These are phyloP conservation scores for Microctenopoma stevenorrisi DNA, from an alignment of 2,797 vertebrate species.

Conservation along the genomic window DNA sequence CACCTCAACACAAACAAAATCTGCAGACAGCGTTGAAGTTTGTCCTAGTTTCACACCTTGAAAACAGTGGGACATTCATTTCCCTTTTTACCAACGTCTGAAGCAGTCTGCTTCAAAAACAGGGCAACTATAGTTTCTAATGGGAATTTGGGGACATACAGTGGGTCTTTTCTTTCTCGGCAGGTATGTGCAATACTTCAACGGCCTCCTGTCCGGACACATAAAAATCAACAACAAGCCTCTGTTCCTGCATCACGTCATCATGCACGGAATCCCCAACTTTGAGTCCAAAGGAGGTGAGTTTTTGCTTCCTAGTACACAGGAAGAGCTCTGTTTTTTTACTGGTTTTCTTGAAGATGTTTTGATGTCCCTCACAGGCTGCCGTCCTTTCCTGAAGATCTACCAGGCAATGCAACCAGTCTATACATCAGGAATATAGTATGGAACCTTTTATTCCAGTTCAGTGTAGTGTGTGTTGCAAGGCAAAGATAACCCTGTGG, in stretches of 20 bases:
- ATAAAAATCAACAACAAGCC: constrained; percentile 99
- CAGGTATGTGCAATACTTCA: constrained; percentile 97
- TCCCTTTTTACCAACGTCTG: too few relatives aligned
- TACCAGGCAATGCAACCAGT: constrained; percentile 98
- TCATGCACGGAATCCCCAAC: constrained; percentile 98
- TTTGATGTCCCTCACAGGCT: constrained; percentile 80
- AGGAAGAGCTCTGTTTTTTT: not conserved
- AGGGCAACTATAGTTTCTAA: too few relatives aligned
- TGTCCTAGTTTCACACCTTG: too few relatives aligned
- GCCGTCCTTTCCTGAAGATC: constrained; percentile 97
- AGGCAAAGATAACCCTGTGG: not conserved
- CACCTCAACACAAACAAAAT: too few relatives aligned
- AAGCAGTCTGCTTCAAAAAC: too few relatives aligned
- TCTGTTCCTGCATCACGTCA: constrained; percentile 95
- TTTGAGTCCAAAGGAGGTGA: constrained; percentile 96
- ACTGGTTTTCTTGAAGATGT: not conserved
- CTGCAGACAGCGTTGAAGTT: too few relatives aligned
- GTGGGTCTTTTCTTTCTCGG: not conserved
- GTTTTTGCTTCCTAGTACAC: not conserved
- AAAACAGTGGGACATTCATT: too few relatives aligned
- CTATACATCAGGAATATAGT: constrained; percentile 98
- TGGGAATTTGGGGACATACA: too few relatives aligned
- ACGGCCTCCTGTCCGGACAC: constrained; percentile 92
- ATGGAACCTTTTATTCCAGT: constrained; percentile 48
- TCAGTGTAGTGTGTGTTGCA: constrained; percentile 16